Percentiles rank a stretch among this genome's conserved stretches.
These are phyloP conservation scores for Python bivittatus DNA, from an alignment of 2,113 vertebrate species.

Conservation along the genomic window DNA sequence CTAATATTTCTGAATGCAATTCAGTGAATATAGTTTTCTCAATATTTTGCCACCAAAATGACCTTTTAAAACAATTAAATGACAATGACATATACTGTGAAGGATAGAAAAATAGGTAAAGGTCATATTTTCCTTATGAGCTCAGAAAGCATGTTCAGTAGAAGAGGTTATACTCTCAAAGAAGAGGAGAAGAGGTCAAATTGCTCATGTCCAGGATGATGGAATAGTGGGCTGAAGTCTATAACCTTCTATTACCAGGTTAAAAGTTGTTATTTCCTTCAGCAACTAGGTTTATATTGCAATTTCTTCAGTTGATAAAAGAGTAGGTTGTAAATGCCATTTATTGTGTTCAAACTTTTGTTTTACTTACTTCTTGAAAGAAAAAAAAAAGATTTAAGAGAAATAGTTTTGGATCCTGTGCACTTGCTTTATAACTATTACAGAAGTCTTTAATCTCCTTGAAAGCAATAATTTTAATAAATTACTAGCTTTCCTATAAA, in stretches of 20 bases:
- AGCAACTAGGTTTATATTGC: constrained; percentile 38
- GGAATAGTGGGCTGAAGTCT: constrained; percentile 21
- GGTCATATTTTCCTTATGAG: constrained; percentile 17
- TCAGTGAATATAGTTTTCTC: constrained; percentile 4
- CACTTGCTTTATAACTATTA: constrained; percentile 17
- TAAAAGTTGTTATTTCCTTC: constrained; percentile 19
- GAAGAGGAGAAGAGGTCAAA: constrained; percentile 35
- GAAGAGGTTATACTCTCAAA: constrained; percentile 12
- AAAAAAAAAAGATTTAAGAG: constrained; percentile 15
- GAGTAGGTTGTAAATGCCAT: constrained; percentile 32
- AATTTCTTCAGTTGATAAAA: constrained; percentile 43
- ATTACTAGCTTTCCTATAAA: background rate
- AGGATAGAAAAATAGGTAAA: constrained; percentile 30
- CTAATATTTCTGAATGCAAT: background rate
- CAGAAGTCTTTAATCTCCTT: background rate
- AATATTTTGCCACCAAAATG: constrained; percentile 29
- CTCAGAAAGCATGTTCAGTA: background rate
- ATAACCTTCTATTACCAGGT: constrained; percentile 38
- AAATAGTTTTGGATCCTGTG: constrained; percentile 10
- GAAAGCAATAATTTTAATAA: background rate
- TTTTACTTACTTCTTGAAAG: constrained; percentile 25
- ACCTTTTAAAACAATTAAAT: constrained; percentile 37
- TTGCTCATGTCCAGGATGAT: constrained; percentile 27
- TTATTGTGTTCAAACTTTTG: constrained; percentile 15
- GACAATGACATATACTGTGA: constrained; percentile 29